Percentiles rank a stretch among this genome's conserved stretches.
phyloP scores from a whole-genome alignment of 2,888 invertebrate genomes.

The Trichogramma dendrolimi region DNA sequence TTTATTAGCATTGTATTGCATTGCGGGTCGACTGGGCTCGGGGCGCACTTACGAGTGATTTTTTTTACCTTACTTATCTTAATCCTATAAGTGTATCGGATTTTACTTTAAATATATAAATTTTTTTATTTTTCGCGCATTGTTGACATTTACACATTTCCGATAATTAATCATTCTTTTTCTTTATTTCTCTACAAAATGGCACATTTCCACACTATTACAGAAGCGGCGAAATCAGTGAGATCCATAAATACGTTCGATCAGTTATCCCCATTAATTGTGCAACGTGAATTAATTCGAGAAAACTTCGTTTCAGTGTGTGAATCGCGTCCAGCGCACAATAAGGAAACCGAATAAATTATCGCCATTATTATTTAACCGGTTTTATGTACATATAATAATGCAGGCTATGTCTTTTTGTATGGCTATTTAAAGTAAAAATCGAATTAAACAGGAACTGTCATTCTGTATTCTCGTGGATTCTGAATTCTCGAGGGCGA shows the following conservation, averaged over 20 bases:
- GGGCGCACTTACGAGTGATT: constrained; percentile 39
- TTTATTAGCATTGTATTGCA: constrained; percentile 33
- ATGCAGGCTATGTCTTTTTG: too few relatives aligned
- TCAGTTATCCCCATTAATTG: background rate
- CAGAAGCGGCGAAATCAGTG: too few relatives aligned
- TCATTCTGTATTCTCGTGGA: too few relatives aligned
- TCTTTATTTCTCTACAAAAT: too few relatives aligned
- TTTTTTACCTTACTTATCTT: constrained; percentile 29
- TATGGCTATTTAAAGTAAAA: too few relatives aligned
- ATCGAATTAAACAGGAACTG: too few relatives aligned
- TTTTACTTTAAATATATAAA: constrained; percentile 26
- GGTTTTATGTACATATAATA: constrained; percentile 40
- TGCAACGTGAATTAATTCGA: too few relatives aligned
- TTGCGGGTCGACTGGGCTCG: constrained; percentile 43
- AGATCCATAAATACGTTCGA: background rate
- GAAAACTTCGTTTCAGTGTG: background rate
- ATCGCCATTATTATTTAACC: constrained; percentile 40
- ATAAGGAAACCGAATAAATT: constrained; percentile 46
- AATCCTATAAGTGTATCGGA: too few relatives aligned
- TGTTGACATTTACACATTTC: background rate
- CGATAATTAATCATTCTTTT: too few relatives aligned
- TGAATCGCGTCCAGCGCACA: constrained; percentile 47
- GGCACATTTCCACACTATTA: too few relatives aligned
- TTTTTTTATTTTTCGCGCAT: constrained; percentile 30
- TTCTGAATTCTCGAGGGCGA: too few relatives aligned